phyloP scores from a whole-genome alignment of 1,140 invertebrate genomes.

The Chelonus insularis region DNA sequence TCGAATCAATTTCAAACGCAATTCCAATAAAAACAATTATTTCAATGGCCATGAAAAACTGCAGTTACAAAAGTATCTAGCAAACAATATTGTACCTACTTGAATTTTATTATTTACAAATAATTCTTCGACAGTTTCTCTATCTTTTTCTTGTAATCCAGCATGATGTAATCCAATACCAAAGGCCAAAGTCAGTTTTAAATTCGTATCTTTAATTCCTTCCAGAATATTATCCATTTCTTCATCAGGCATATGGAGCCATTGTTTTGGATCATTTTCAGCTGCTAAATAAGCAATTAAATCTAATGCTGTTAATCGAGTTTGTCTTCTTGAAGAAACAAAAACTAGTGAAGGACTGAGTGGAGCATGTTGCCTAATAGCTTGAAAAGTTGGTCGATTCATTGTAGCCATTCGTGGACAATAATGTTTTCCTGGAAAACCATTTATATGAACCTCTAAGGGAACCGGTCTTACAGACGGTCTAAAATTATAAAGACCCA shows the following conservation, averaged over 20 bases:
- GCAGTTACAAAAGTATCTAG: too few relatives aligned
- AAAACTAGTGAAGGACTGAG: slow-evolving; percentile 90
- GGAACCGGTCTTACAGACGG: slow-evolving; percentile 97
- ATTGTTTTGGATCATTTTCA: slow-evolving; percentile 93
- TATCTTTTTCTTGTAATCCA: slow-evolving; percentile 88
- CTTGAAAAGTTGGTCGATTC: slow-evolving; percentile 98
- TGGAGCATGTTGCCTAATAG: slow-evolving; percentile 91
- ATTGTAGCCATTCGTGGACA: slow-evolving; percentile 99
- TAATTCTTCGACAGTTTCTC: slow-evolving; percentile 89
- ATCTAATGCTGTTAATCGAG: slow-evolving; percentile 93
- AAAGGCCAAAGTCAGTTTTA: slow-evolving; percentile 93
- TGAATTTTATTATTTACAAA: slow-evolving; percentile 98
- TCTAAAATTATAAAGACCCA: slow-evolving; percentile 97
- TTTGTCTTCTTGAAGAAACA: slow-evolving; percentile 97
- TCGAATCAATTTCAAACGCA: too few relatives aligned
- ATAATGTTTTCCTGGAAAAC: slow-evolving; percentile 96
- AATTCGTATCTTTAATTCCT: slow-evolving; percentile 85
- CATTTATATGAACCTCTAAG: slow-evolving; percentile 90
- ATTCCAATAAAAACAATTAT: too few relatives aligned
- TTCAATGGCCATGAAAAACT: too few relatives aligned
- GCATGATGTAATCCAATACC: slow-evolving; percentile 99
- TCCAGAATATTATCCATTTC: slow-evolving; percentile 79
- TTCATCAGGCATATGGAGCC: slow-evolving; percentile 85
- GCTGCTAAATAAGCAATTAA: slow-evolving; percentile 91
- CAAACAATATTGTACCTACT: slow-evolving; percentile 58